A percentile compares a stretch with the other conserved stretches of the same genome.
phyloP scores from a whole-genome alignment of 2,797 vertebrate species.

The Eospalax fontanierii region DNA sequence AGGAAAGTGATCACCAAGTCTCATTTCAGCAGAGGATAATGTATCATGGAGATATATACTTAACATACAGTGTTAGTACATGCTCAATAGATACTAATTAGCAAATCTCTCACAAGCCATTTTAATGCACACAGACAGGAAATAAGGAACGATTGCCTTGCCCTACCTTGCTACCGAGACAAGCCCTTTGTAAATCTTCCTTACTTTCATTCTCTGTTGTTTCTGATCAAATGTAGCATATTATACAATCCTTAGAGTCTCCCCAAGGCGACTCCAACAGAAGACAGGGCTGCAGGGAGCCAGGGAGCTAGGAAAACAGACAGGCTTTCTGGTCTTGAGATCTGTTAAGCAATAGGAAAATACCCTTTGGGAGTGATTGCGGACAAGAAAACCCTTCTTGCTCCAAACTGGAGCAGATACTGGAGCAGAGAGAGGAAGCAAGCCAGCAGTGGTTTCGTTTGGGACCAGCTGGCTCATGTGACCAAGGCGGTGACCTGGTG shows the following conservation, averaged over 20 bases:
- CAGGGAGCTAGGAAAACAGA: constrained; percentile 61
- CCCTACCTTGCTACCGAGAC: constrained; percentile 12
- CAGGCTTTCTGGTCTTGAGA: constrained; percentile 49
- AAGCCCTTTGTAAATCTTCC: background rate
- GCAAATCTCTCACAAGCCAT: background rate
- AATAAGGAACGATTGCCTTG: background rate
- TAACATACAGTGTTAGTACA: background rate
- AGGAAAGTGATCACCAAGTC: background rate
- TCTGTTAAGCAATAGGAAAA: constrained; percentile 80
- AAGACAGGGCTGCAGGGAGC: constrained; percentile 7
- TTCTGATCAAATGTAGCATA: constrained; percentile 26
- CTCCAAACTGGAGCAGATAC: constrained; percentile 67
- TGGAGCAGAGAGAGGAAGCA: constrained; percentile 50
- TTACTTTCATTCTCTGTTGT: constrained; percentile 14
- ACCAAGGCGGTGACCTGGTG: background rate
- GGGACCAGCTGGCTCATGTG: constrained; percentile 61
- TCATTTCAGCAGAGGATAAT: background rate
- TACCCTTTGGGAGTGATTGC: constrained; percentile 64
- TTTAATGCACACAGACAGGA: background rate
- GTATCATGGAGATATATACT: background rate
- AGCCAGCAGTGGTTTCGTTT: constrained; percentile 56
- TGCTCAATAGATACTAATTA: background rate
- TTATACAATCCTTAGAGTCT: constrained; percentile 38
- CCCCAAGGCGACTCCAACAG: constrained; percentile 21
- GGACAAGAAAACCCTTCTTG: constrained; percentile 65